Percentiles rank a stretch among this genome's conserved stretches.
phyloP scores from a whole-genome alignment of 2,888 invertebrate genomes.

The Charanyca ferruginea region DNA sequence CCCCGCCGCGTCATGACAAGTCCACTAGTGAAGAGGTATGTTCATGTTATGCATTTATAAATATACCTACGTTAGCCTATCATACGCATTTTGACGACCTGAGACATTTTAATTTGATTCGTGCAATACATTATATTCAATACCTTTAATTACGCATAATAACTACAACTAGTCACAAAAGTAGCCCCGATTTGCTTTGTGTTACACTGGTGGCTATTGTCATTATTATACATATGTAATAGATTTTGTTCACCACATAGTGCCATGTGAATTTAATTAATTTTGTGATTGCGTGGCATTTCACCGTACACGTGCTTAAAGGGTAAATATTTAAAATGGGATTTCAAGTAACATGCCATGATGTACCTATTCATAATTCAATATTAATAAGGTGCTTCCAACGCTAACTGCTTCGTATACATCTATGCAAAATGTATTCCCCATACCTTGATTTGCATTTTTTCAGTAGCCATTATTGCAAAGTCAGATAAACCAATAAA shows the following conservation, averaged over 20 bases:
- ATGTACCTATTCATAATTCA: constrained; percentile 66
- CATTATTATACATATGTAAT: constrained; percentile 37
- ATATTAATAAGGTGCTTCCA: constrained; percentile 71
- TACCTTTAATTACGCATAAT: constrained; percentile 16
- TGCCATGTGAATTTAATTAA: constrained; percentile 29
- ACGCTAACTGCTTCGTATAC: constrained; percentile 62
- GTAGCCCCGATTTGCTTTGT: constrained; percentile 57
- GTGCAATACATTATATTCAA: constrained; percentile 23
- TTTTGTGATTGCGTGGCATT: constrained; percentile 59
- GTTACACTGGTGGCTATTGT: constrained; percentile 53
- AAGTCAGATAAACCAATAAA: constrained; percentile 62
- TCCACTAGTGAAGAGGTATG: constrained; percentile 98
- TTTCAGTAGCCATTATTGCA: constrained; percentile 60
- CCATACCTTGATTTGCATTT: constrained; percentile 58
- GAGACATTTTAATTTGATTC: constrained; percentile 24
- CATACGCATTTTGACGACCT: constrained; percentile 30
- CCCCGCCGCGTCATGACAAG: constrained; percentile 97
- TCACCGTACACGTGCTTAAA: constrained; percentile 71
- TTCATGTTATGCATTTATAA: constrained; percentile 17
- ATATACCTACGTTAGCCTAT: constrained; percentile 2
- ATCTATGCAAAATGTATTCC: constrained; percentile 42
- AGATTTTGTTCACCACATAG: constrained; percentile 34
- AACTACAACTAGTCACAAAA: constrained; percentile 24
- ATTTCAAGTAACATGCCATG: constrained; percentile 61
- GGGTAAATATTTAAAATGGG: constrained; percentile 65